Evolutionary conservation across 2,888 invertebrate species (phyloP).

Genomic region (Drosophila formosana): DNA sequence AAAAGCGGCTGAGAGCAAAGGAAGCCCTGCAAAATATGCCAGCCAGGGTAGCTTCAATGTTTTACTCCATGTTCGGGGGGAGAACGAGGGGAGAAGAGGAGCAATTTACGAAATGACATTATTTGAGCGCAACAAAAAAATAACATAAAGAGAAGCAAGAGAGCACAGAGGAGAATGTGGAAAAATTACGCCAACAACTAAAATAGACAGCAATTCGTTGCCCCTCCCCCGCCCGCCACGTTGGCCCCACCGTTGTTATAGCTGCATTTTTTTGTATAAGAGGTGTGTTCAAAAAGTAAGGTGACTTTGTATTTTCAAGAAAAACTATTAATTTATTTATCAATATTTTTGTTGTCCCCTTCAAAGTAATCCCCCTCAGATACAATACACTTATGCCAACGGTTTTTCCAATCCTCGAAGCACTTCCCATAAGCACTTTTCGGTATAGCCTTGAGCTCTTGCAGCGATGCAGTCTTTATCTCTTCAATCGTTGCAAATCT

Average conservation of each 20-base stretch:
- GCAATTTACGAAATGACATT: conserved; percentile 80
- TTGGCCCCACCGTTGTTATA: conserved; percentile 41
- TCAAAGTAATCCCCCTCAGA: no score
- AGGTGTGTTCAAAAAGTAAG: no score
- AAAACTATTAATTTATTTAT: no score
- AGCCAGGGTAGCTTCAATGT: conserved; percentile 30
- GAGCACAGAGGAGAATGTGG: conserved; percentile 40
- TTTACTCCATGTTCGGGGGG: not conserved
- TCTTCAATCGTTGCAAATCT: no score
- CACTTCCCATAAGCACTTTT: no score
- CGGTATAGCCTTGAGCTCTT: no score
- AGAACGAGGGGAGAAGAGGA: conserved; percentile 44
- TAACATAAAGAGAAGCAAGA: conserved; percentile 58
- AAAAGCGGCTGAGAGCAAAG: conserved; percentile 48
- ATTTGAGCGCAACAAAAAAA: conserved; percentile 67
- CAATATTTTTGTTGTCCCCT: no score
- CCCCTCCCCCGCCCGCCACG: not conserved
- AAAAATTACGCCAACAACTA: conserved; percentile 75
- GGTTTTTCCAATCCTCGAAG: no score
- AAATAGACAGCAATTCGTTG: conserved; percentile 66
- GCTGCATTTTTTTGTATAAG: conserved; percentile 30
- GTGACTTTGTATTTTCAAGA: no score
- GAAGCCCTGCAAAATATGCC: conserved; percentile 75
- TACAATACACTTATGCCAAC: no score
- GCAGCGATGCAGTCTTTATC: no score